Conservation (phyloP, 2,888 invertebrate species). For the Allygus modestus region DNA sequence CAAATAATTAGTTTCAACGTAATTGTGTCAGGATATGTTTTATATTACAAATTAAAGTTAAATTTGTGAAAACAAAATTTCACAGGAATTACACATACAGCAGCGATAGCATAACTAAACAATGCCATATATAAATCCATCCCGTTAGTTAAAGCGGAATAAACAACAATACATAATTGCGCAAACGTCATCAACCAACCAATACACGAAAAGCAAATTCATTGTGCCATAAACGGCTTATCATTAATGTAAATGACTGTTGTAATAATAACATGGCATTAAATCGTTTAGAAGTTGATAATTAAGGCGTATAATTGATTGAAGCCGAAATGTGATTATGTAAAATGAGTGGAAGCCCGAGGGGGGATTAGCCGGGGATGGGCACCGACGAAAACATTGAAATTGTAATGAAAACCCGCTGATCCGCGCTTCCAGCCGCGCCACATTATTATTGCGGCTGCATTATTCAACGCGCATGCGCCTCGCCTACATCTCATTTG, state of each 20-base stretch:
- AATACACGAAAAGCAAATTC: not conserved
- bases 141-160: too few species aligned
- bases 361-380: slow-evolving; percentile 33
- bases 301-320: slow-evolving; percentile 57
- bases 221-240: slow-evolving; percentile 44
- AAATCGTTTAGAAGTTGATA: slow-evolving; percentile 49
- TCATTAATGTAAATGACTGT: slow-evolving; percentile 56
- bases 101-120: too few species aligned
- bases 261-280: slow-evolving; percentile 54
- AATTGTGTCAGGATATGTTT: too few species aligned
- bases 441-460: slow-evolving; percentile 49
- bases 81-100: too few species aligned
- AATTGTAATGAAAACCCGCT: slow-evolving; percentile 50
- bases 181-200: not conserved
- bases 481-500: slow-evolving; percentile 19
- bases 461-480: slow-evolving; percentile 53
- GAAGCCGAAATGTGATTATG: slow-evolving; percentile 54
- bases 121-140: too few species aligned
- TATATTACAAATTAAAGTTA: too few species aligned
- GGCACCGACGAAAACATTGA: slow-evolving; percentile 53
- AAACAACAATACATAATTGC: too few species aligned
- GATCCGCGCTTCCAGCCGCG: slow-evolving; percentile 46
- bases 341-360: slow-evolving; percentile 15
- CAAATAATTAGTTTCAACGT: too few species aligned
- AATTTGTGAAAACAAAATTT: too few species aligned